Evolutionary conservation across 2,888 invertebrate species (phyloP).

Genomic region (Tridacna crocea): DNA sequence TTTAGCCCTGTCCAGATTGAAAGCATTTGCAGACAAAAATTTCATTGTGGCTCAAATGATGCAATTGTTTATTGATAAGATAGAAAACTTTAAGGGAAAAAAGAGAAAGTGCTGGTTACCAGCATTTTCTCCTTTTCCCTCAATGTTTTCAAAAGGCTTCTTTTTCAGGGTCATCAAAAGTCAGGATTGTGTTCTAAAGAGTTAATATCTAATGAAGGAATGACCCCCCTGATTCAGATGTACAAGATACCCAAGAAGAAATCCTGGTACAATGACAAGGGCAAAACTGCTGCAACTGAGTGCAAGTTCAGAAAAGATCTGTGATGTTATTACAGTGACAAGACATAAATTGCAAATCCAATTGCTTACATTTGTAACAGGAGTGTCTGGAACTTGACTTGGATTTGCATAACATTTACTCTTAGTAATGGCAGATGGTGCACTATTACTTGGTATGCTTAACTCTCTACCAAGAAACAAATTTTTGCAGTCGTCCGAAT

Average conservation of each 20-base stretch:
- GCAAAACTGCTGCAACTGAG: no score
- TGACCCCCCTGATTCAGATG: not conserved
- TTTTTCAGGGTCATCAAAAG: not conserved
- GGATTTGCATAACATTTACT: not conserved
- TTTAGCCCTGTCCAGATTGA: no score
- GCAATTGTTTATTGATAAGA: no score
- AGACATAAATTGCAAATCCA: no score
- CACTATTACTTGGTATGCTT: not conserved
- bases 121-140: slow-evolving; percentile 1
- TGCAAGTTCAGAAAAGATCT: no score
- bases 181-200: not conserved
- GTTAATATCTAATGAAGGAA: not conserved
- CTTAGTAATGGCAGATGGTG: slow-evolving; percentile 1
- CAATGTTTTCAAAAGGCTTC: slow-evolving; percentile 1
- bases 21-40: no score
- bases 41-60: no score
- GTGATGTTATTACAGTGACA: no score
- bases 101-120: not conserved
- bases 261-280: no score
- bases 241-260: no score
- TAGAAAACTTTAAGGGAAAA: not conserved
- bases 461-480: no score
- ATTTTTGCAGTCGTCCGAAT: no score
- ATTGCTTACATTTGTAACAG: not conserved
- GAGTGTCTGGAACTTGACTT: not conserved